Conservation (phyloP, 2,888 invertebrate species). For the Conistra vaccinii region DNA sequence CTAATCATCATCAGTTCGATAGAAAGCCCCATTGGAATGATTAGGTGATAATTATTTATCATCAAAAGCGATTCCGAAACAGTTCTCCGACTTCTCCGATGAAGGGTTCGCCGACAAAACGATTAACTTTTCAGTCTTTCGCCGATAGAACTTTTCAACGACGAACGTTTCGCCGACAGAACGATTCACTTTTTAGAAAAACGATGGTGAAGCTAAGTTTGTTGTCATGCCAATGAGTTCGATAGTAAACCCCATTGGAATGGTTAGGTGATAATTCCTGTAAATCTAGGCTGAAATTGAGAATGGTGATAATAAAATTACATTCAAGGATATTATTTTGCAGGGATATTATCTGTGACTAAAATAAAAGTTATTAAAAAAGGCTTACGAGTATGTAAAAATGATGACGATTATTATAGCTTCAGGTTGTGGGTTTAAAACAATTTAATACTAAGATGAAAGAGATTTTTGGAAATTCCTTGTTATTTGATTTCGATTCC, state of each 20-base stretch:
- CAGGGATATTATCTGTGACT: background rate
- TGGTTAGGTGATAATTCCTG: background rate
- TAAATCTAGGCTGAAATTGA: conserved; percentile 18
- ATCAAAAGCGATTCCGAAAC: background rate
- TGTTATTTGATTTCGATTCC: too few relatives aligned
- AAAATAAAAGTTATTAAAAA: background rate
- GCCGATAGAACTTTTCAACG: too few relatives aligned
- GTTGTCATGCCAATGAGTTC: background rate
- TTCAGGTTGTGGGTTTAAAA: too few relatives aligned
- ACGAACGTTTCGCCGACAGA: too few relatives aligned
- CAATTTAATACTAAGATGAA: too few relatives aligned
- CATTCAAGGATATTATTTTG: background rate
- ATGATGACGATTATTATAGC: background rate
- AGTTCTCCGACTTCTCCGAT: background rate
- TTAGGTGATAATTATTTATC: conserved; percentile 23
- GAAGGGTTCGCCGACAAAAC: background rate
- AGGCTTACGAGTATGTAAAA: background rate
- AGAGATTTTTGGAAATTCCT: too few relatives aligned
- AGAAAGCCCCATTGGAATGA: background rate
- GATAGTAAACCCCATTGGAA: conserved; percentile 1
- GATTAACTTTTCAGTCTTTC: too few relatives aligned
- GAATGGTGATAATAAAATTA: background rate
- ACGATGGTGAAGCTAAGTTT: background rate
- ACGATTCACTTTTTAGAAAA: background rate
- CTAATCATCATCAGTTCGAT: background rate